phyloP scores from a whole-genome alignment of 2,888 invertebrate species.

The Apotomis betuletana region DNA sequence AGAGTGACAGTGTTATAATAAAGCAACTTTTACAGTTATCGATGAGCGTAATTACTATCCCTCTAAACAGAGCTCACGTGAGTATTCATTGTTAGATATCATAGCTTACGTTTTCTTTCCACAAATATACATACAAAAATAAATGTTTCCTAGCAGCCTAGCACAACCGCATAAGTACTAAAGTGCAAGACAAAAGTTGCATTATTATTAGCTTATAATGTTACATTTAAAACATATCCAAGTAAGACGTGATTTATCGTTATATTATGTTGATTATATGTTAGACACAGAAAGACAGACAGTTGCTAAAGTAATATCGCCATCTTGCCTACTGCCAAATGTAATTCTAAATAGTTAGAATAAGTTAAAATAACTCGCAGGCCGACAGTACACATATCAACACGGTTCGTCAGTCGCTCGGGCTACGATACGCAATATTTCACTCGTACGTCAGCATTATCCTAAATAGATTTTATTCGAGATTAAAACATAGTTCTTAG shows the following conservation, averaged over 20 bases:
- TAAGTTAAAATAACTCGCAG: no score
- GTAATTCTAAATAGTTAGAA: not conserved
- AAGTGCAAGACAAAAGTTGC: constrained; percentile 40
- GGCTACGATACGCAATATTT: no score
- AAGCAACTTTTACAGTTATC: constrained; percentile 34
- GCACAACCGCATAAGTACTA: constrained; percentile 19
- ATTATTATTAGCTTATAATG: constrained; percentile 59
- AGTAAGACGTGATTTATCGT: constrained; percentile 66
- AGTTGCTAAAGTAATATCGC: not conserved
- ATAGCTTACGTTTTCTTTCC: not conserved
- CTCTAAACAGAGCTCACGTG: not conserved
- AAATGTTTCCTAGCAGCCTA: constrained; percentile 9
- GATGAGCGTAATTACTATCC: not conserved
- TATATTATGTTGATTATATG: constrained; percentile 54
- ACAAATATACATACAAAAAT: constrained; percentile 5
- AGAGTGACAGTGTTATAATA: constrained; percentile 40
- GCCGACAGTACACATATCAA: no score
- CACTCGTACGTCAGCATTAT: no score
- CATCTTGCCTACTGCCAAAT: not conserved
- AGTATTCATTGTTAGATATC: not conserved
- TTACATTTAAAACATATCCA: constrained; percentile 75
- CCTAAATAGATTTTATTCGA: not conserved
- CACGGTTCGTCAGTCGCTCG: no score
- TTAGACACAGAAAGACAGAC: constrained; percentile 51
- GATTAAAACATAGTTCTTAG: not conserved